Evolutionary conservation across 2,888 invertebrate species (phyloP).

Genomic region (Lagria hirta): DNA sequence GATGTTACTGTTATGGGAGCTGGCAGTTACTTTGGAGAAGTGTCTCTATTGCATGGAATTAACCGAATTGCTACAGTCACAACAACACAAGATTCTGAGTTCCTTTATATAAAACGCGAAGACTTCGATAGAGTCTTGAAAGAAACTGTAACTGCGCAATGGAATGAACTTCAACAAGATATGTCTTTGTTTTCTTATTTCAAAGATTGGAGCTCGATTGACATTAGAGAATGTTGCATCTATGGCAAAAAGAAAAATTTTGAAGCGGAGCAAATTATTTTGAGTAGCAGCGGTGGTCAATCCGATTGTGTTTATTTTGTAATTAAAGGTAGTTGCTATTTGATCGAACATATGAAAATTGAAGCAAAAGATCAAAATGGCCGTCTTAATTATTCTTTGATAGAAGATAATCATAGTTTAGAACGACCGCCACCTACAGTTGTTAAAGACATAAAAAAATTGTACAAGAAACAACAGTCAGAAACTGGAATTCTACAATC

Average conservation of each 20-base stretch:
- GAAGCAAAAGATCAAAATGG: conserved; percentile 6
- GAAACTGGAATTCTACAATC: not conserved
- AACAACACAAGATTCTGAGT: conserved; percentile 63
- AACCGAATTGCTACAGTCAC: conserved; percentile 63
- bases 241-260: conserved; percentile 63
- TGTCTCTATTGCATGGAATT: conserved; percentile 63
- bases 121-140: conserved; percentile 65
- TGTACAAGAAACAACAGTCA: conserved; percentile 3
- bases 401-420: conserved; percentile 5
- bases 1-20: conserved; percentile 58
- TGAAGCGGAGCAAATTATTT: conserved; percentile 58
- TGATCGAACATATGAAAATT: conserved; percentile 60
- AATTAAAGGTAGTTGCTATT: conserved; percentile 61
- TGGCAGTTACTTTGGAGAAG: conserved; percentile 69
- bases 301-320: conserved; percentile 56
- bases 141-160: conserved; percentile 61
- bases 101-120: conserved; percentile 63
- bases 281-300: conserved; percentile 58
- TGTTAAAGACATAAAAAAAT: conserved; percentile 16
- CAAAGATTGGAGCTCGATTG: conserved; percentile 61
- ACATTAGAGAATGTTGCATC: conserved; percentile 66
- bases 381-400: conserved; percentile 4
- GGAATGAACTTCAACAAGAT: conserved; percentile 63
- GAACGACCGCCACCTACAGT: conserved; percentile 2
- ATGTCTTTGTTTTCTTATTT: conserved; percentile 67